These are phyloP conservation scores for Montipora foliosa DNA, from an alignment of 64 coral and sea anemone genomes.

Conservation along the genomic window DNA sequence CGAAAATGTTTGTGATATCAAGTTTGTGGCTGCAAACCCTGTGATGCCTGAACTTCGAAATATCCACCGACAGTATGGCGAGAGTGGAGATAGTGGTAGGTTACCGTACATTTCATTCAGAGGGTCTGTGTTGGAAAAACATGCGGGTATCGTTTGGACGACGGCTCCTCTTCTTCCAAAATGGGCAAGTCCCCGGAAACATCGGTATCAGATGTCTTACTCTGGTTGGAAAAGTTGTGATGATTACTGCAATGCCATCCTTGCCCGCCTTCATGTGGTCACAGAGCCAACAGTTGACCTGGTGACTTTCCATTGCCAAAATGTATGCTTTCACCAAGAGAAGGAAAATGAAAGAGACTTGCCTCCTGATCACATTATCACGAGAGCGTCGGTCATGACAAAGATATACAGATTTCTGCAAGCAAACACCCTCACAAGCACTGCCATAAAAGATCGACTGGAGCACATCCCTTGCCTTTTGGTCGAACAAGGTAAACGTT, in stretches of 20 bases:
- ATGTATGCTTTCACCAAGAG: constrained; percentile 7
- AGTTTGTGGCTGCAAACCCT: constrained; percentile 4
- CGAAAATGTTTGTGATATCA: constrained; percentile 31
- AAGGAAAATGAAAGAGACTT: constrained; percentile 15
- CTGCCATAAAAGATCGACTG: not conserved
- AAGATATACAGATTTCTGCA: constrained; percentile 28
- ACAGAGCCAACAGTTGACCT: constrained; percentile 19
- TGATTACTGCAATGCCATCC: constrained; percentile 16
- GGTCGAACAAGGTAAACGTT: constrained; percentile 64
- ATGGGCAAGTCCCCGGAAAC: constrained; percentile 25
- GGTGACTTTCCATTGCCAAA: constrained; percentile 40
- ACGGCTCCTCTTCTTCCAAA: constrained; percentile 24
- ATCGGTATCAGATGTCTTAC: not conserved
- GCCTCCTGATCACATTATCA: not conserved
- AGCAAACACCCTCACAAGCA: not conserved
- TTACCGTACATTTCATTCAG: constrained; percentile 60
- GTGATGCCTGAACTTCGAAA: constrained; percentile 15
- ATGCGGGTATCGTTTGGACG: constrained; percentile 35
- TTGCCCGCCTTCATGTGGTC: not conserved
- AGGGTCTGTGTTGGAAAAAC: constrained; percentile 17
- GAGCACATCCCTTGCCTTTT: constrained; percentile 41
- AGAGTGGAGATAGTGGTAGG: not conserved
- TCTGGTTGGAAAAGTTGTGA: not conserved
- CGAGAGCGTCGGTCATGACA: constrained; percentile 4
- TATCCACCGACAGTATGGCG: constrained; percentile 17